Evolutionary conservation across 2,113 vertebrate genomes (phyloP).

Genomic region (Ageneiosus marmoratus): DNA sequence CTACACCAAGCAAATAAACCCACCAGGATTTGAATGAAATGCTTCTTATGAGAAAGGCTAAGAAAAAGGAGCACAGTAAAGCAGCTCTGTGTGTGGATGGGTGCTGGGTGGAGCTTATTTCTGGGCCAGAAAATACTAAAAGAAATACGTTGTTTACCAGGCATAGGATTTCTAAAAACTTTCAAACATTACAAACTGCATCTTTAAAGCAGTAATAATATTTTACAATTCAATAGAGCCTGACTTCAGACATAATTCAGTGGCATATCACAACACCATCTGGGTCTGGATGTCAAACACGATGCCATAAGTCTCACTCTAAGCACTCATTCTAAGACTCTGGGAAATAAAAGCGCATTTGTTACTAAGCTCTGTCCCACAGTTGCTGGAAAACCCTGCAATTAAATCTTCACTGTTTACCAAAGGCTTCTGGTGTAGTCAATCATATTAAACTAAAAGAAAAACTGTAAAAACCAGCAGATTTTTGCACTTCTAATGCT

Average conservation of each 20-base stretch:
- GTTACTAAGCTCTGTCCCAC: background rate
- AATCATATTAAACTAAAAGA: slow-evolving; percentile 8
- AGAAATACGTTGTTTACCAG: background rate
- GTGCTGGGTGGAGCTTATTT: background rate
- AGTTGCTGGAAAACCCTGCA: slow-evolving; percentile 1
- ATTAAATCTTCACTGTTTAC: slow-evolving; percentile 1
- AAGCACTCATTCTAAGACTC: background rate
- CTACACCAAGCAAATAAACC: background rate
- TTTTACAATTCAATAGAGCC: background rate
- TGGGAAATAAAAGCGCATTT: slow-evolving; percentile 14
- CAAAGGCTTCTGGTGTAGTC: slow-evolving; percentile 6
- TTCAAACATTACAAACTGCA: background rate
- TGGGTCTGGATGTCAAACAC: slow-evolving; percentile 1
- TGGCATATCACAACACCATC: slow-evolving; percentile 11
- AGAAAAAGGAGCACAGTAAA: background rate
- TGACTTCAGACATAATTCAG: slow-evolving; percentile 1
- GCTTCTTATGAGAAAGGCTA: background rate
- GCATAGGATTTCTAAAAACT: background rate
- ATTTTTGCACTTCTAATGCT: background rate
- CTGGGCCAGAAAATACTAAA: background rate
- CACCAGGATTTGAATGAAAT: background rate
- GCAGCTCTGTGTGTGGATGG: background rate
- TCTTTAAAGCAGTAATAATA: background rate
- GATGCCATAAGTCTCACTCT: slow-evolving; percentile 2
- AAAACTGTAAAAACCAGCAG: background rate